Percentiles rank a stretch among this genome's conserved stretches.
Conservation (phyloP, 2,797 vertebrate genomes). For the Rhincodon typus region DNA sequence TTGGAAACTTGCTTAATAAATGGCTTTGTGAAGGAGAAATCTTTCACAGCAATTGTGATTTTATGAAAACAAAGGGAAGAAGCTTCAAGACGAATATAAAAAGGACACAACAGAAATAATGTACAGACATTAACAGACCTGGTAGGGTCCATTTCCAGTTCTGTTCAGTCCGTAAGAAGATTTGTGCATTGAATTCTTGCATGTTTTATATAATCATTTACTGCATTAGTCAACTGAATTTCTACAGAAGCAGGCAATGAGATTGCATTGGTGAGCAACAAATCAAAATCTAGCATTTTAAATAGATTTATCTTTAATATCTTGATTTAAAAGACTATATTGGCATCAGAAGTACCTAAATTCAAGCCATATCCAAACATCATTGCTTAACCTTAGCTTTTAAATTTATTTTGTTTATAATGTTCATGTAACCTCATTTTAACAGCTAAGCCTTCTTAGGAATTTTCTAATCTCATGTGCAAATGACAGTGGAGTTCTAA, state of each 20-base stretch:
- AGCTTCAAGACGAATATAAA: background rate
- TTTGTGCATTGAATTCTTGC: background rate
- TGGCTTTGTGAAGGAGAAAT: slow-evolving; percentile 1
- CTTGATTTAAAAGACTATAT: slow-evolving; percentile 31
- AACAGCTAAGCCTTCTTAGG: background rate
- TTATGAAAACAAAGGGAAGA: background rate
- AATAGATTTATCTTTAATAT: slow-evolving; percentile 30
- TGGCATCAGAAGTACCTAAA: slow-evolving; percentile 32
- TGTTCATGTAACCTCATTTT: slow-evolving; percentile 2
- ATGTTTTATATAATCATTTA: background rate
- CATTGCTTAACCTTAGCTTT: slow-evolving; percentile 1
- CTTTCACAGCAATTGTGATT: background rate
- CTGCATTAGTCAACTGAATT: background rate
- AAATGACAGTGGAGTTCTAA: slow-evolving; percentile 26
- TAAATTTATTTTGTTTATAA: slow-evolving; percentile 9
- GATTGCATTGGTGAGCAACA: slow-evolving; percentile 26
- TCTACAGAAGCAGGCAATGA: slow-evolving; percentile 21
- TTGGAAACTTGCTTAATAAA: background rate
- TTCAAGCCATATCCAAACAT: slow-evolving; percentile 31
- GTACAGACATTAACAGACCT: background rate
- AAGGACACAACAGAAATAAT: background rate
- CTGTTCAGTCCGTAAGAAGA: background rate
- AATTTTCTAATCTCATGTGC: slow-evolving; percentile 33
- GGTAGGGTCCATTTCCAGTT: background rate
- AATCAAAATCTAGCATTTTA: slow-evolving; percentile 31